These are phyloP conservation scores for Epizoanthus fatuus DNA, from an alignment of 92 coral and sea anemone species.

Conservation along the genomic window DNA sequence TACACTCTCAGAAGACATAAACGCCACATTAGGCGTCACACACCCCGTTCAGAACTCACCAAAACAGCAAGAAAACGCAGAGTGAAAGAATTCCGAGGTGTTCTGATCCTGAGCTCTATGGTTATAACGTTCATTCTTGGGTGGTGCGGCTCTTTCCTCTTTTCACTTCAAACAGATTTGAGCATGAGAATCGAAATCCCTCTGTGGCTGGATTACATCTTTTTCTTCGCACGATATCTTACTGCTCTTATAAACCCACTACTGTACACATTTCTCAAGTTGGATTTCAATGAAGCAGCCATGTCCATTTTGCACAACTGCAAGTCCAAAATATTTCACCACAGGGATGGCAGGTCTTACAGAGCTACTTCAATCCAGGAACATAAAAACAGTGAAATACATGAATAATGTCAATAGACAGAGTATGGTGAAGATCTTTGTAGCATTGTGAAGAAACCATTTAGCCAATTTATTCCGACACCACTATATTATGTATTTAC, in stretches of 20 bases:
- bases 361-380: constrained; percentile 2
- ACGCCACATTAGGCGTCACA: constrained; percentile 49
- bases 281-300: constrained; percentile 65
- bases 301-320: neutral
- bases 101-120: constrained; percentile 57
- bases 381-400: too few species aligned
- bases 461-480: too few species aligned
- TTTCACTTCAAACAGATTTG: constrained; percentile 42
- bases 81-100: constrained; percentile 54
- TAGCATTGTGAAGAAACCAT: too few species aligned
- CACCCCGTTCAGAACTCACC: constrained; percentile 55
- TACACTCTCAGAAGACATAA: constrained; percentile 50
- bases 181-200: constrained; percentile 28
- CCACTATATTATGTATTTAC: too few species aligned
- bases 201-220: constrained; percentile 32
- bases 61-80: constrained; percentile 31
- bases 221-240: constrained; percentile 52
- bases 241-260: constrained; percentile 66
- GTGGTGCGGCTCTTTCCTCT: constrained; percentile 55
- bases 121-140: constrained; percentile 56
- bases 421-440: too few species aligned
- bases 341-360: neutral
- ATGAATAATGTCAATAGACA: too few species aligned
- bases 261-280: constrained; percentile 59
- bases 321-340: neutral